Evolutionary conservation across 2,113 vertebrate genomes (phyloP).

Genomic region (Formicarius rufipectus): DNA sequence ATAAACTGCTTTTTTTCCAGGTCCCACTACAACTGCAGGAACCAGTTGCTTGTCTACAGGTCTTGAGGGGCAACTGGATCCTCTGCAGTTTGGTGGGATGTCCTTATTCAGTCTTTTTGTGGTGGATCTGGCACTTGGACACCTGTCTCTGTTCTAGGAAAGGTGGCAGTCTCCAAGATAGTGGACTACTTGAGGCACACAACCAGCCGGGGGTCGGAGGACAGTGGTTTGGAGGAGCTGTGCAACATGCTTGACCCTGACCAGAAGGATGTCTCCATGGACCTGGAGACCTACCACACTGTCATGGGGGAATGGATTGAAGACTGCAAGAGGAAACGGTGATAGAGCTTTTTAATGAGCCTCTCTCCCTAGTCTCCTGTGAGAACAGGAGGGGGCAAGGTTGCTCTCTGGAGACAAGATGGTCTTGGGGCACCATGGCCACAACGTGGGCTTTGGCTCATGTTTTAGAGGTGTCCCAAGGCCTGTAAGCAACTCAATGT

Average conservation of each 20-base stretch:
- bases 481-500: not conserved
- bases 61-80: not conserved
- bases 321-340: conserved; percentile 81
- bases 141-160: conserved; percentile 70
- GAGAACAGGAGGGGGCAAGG: not conserved
- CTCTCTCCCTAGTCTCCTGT: not conserved
- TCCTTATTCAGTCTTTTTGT: no score
- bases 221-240: conserved; percentile 84
- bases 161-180: conserved; percentile 86
- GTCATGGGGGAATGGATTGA: conserved; percentile 89
- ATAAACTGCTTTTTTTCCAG: not conserved
- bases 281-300: conserved; percentile 83
- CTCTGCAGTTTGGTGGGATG: not conserved
- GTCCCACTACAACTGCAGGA: not conserved
- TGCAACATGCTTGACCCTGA: conserved; percentile 89
- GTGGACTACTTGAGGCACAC: conserved; percentile 85
- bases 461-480: not conserved
- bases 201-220: conserved; percentile 78
- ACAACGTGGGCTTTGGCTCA: not conserved
- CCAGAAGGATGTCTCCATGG: conserved; percentile 81
- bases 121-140: not conserved
- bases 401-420: not conserved
- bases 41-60: not conserved
- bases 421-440: rapidly evolving
- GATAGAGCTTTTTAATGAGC: not conserved